A percentile compares a stretch with the other conserved stretches of the same genome.
phyloP scores from a whole-genome alignment of 1,140 invertebrate genomes.

The Pogonus chalceus region DNA sequence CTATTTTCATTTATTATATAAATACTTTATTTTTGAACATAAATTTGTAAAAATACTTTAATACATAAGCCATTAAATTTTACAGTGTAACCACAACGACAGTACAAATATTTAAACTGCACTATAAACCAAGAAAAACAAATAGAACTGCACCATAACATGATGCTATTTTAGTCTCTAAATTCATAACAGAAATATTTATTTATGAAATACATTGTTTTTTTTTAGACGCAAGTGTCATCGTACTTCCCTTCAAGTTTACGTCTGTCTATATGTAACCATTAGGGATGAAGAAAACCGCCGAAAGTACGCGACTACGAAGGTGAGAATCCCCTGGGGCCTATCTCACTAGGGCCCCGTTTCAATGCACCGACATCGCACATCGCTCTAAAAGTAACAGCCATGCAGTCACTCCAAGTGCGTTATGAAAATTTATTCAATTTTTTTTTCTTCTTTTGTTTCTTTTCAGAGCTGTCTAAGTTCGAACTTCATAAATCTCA shows the following conservation, averaged over 20 bases:
- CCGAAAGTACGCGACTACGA: no score
- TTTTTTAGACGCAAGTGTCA: background rate
- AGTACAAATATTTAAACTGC: background rate
- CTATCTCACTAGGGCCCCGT: background rate
- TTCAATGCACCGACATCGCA: background rate
- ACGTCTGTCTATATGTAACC: background rate
- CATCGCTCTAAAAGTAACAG: background rate
- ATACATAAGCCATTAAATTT: background rate
- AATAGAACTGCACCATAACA: background rate
- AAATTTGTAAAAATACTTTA: background rate
- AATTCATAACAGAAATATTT: constrained; percentile 2
- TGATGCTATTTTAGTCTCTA: background rate
- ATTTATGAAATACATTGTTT: constrained; percentile 6
- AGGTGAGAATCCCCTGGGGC: no score
- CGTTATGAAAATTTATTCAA: constrained; percentile 3
- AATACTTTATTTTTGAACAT: background rate
- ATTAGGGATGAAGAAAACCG: background rate
- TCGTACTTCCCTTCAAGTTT: background rate
- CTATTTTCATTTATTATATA: background rate
- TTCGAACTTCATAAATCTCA: constrained; percentile 1
- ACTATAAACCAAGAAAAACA: background rate
- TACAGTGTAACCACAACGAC: background rate
- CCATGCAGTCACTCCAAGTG: background rate
- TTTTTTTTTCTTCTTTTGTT: background rate
- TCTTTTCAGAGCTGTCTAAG: background rate